Conservation (phyloP, 2,797 vertebrate species). For the Malacoraja senta region DNA sequence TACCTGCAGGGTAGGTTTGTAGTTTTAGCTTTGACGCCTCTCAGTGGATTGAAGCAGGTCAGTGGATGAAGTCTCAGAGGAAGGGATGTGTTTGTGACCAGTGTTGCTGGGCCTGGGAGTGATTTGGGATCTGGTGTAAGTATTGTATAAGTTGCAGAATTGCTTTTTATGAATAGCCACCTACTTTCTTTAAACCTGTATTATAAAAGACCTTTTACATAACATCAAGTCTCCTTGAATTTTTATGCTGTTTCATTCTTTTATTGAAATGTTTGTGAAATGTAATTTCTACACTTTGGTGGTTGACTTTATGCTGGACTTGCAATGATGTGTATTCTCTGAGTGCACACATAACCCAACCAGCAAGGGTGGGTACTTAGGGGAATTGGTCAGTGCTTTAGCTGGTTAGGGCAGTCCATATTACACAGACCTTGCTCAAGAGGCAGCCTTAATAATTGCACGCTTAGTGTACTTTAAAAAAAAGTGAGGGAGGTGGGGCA, state of each 20-base stretch:
- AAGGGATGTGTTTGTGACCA: neutral
- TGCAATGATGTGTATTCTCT: no score
- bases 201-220: conserved; percentile 32
- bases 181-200: conserved; percentile 31
- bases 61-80: neutral
- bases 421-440: no score
- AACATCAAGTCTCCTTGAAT: neutral
- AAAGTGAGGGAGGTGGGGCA: no score
- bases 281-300: no score
- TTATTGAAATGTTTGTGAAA: neutral
- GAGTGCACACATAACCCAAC: no score
- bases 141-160: conserved; percentile 24
- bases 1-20: neutral
- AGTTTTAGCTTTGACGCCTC: neutral
- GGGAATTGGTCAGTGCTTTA: no score
- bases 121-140: neutral
- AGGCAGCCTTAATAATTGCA: no score
- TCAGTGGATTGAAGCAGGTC: neutral
- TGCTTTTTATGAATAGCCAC: conserved; percentile 28
- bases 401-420: no score
- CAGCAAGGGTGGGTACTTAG: no score
- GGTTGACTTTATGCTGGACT: no score
- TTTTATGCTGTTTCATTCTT: neutral
- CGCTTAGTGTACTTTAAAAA: no score
- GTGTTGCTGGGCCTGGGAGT: neutral